Evolutionary conservation across 2,797 vertebrate genomes (phyloP).

Genomic region (Oophaga sylvatica): DNA sequence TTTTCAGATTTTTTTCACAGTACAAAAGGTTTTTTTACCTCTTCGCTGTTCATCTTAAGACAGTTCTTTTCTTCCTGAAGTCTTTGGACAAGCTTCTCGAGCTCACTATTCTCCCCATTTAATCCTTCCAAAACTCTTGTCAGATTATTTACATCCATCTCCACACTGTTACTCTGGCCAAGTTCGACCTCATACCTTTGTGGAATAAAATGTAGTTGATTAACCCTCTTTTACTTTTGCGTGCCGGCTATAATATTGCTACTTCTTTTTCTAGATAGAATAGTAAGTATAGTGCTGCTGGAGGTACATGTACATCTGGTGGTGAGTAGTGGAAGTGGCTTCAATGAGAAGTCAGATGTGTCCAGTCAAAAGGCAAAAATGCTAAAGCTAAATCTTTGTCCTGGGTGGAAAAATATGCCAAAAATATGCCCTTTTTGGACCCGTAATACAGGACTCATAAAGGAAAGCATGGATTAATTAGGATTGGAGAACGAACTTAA

Average conservation of each 20-base stretch:
- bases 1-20: not conserved
- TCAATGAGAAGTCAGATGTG: not conserved
- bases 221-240: not conserved
- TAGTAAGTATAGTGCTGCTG: not conserved
- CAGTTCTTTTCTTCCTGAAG: slow-evolving; percentile 70
- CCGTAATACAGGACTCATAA: not conserved
- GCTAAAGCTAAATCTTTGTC: not conserved
- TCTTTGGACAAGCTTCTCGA: slow-evolving; percentile 67
- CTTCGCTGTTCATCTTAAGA: slow-evolving; percentile 70
- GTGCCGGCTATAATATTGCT: not conserved
- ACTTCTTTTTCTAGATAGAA: not conserved
- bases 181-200: slow-evolving; percentile 75
- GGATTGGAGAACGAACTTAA: not conserved
- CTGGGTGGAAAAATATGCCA: not conserved
- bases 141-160: slow-evolving; percentile 70
- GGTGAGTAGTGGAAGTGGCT: not conserved
- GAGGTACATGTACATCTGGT: not conserved
- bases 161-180: slow-evolving; percentile 60
- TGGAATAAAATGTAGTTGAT: not conserved
- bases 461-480: not conserved
- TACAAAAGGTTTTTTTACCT: slow-evolving; percentile 67
- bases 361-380: not conserved
- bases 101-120: slow-evolving; percentile 64
- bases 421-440: not conserved
- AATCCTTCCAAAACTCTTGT: slow-evolving; percentile 65